These are phyloP conservation scores for Agriopis leucophaearia DNA, from an alignment of 2,888 invertebrate genomes.

Conservation along the genomic window DNA sequence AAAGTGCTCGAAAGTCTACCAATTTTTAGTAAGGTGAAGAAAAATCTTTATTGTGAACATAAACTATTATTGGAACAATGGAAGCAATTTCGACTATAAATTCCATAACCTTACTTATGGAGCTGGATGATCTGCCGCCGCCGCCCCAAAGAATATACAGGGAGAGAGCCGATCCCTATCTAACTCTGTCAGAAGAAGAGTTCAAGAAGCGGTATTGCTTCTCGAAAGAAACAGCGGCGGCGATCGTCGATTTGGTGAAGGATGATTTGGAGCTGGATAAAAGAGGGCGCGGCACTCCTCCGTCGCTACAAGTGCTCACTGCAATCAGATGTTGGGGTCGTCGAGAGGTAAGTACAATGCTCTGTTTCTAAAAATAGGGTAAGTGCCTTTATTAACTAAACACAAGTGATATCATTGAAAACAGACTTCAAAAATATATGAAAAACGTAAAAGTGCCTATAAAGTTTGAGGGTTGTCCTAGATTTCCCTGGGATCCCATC, in stretches of 20 bases:
- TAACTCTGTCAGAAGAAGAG: conserved; percentile 2
- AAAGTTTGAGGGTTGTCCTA: no score
- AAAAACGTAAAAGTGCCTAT: no score
- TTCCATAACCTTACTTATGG: not conserved
- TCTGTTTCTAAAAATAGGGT: not conserved
- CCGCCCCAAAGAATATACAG: not conserved
- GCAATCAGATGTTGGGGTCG: conserved; percentile 9
- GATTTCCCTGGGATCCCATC: no score
- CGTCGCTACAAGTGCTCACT: not conserved
- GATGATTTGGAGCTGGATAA: not conserved
- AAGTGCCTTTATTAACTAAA: no score
- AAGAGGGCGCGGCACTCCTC: not conserved
- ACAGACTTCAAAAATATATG: no score
- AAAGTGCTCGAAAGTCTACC: no score
- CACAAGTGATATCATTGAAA: no score
- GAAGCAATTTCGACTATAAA: not conserved
- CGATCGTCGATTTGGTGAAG: not conserved
- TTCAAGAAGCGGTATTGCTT: not conserved
- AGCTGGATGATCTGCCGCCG: not conserved
- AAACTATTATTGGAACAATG: not conserved
- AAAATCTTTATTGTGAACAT: not conserved
- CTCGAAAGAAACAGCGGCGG: not conserved
- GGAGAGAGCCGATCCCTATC: not conserved
- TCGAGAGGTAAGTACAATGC: not conserved
- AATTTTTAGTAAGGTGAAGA: not conserved